These are phyloP conservation scores for Trichogramma pretiosum DNA, from an alignment of 1,140 invertebrate species.

Conservation along the genomic window DNA sequence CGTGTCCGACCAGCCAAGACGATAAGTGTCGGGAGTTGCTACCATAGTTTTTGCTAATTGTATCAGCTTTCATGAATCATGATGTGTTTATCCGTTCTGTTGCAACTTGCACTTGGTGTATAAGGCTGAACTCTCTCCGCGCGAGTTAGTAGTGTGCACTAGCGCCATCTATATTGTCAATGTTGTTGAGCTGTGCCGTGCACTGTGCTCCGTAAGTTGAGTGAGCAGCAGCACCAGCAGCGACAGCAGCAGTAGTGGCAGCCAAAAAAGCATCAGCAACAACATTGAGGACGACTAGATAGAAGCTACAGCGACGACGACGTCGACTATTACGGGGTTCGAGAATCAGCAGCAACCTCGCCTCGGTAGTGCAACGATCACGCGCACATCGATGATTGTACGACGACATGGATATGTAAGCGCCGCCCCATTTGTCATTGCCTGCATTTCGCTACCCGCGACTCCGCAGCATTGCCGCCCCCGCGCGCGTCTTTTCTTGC, in stretches of 20 bases:
- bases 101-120: conserved; percentile 20
- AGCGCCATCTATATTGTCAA: conserved; percentile 61
- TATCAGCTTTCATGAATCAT: too few species aligned
- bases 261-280: conserved; percentile 5
- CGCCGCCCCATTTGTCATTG: neutral
- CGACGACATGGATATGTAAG: too few species aligned
- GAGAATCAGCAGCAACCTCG: too few species aligned
- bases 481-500: neutral
- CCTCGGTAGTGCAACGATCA: too few species aligned
- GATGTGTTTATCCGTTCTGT: too few species aligned
- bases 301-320: neutral
- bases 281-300: conserved; percentile 11
- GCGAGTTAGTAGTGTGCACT: conserved; percentile 24
- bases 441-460: neutral
- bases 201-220: conserved; percentile 30
- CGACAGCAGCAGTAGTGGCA: conserved; percentile 19
- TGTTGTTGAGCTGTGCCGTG: conserved; percentile 50
- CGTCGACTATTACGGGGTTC: too few species aligned
- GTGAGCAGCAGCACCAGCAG: conserved; percentile 24
- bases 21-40: too few species aligned
- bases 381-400: neutral
- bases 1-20: too few species aligned
- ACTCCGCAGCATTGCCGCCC: conserved; percentile 11
- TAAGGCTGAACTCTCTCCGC: conserved; percentile 9
- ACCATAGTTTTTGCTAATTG: too few species aligned